Evolutionary conservation across 2,888 invertebrate genomes (phyloP), one percentile per base, ranked within the genome.

Genomic region (Mayetiola destructor): DNA sequence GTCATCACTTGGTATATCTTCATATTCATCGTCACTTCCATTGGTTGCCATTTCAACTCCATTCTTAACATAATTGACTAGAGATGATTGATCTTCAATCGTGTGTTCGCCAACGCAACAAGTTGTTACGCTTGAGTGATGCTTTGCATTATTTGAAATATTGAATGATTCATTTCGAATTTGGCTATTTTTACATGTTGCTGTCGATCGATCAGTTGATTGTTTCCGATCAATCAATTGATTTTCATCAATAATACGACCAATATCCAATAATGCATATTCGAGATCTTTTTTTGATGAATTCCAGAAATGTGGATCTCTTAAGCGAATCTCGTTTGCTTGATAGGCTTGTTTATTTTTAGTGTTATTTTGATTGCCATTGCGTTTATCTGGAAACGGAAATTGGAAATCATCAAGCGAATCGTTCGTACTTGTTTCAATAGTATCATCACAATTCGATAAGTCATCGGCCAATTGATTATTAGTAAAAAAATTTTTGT

Each of bases 351-450:
- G 59, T 35, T 62, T 61, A 42, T 64, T 63, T 32, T 61, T 61
- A 12, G 60, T 62, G 48, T 59, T 61, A 39, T 57, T 59, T 32
- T 58, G 58, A 14, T 32, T 53, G 14, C 35, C 52, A 6, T 23
- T 56, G 3, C 65, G 55, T 61, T 64, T 65, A 58, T 65, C 65
- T 0, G 65, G 65, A 59, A 64, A 60, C 3, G 65, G 65, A 42
- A 65, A 65, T 20, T 56, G 59, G 29, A 59, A 63, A 18, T 40
- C 39, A 18, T 27, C 23, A 3, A 10, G 10, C 12, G 30, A 30
- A 56, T 56, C 16, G 52, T 52, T n/a, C n/a, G n/a, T n/a, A n/a
- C n/a, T n/a, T n/a, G n/a, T n/a, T n/a, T n/a, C n/a, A n/a, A n/a
- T n/a, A n/a, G n/a, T n/a, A n/a, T n/a, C n/a, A n/a, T n/a, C n/a